Base-by-base conservation (phyloP, 64 coral and sea anemone species). In the Cladopsammia gracilis region DNA sequence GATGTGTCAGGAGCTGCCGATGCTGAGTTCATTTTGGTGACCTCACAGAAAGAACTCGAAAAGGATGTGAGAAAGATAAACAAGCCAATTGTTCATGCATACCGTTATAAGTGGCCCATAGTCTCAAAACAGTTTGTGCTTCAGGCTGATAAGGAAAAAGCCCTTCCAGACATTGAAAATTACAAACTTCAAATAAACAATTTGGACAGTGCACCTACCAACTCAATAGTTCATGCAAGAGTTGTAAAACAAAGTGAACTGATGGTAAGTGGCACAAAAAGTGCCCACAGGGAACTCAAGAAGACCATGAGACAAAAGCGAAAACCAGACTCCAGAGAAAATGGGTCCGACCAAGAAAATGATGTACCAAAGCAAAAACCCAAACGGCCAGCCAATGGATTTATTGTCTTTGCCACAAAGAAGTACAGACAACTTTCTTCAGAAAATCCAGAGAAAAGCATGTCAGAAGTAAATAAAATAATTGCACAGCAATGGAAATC, bases 311-410 rank as follows among this genome's bases (percentile, higher is more conserved):
- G 60, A 62, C 7, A 68, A 68, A 68, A 68, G 69, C 50, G 85
- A 23, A 87, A 87, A 64, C 16, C 34, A 88, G 86, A 68, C 1
- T 68, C 20, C 19, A 3, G 1, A 34, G 13, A 88, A 34, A 68
- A 62, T 75, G 70, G 43, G 3, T n/a, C 20, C 45, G 20, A 24
- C 6, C 11, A 66, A 58, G 86, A 75, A 51, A 88, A 73, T 25
- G 8, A 22, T 68, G 22, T 58, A 25, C 69, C 86, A 10, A 73
- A 88, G 24, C 66, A 66, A 26, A 42, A 71, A 87, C 85, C 67
- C n/a, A 87, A 87, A 87, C 23, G 85, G 58, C 23, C 85, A 73
- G 85, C 85, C 24, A 58, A 87, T 87, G 85, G 85, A 58, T 87
- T 70, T n/a, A 73, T 87, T 57, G 45, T 73, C 24, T 87, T 59